Evolutionary conservation across 2,888 invertebrate species (phyloP).

Genomic region (Zelleria hepariella): DNA sequence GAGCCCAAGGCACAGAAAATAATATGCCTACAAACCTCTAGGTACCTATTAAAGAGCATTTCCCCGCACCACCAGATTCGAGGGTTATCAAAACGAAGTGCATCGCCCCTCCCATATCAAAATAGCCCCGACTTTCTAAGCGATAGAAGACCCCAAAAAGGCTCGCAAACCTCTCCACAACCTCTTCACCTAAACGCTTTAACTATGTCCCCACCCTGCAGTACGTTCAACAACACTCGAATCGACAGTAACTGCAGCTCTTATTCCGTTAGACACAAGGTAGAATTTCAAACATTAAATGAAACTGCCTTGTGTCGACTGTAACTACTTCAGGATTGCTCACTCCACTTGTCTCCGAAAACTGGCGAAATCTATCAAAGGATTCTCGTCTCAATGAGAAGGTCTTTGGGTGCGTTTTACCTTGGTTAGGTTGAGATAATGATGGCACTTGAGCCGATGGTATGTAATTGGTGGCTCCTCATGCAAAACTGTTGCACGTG

Average conservation of each 20-base stretch:
- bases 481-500: conserved; percentile 68
- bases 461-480: conserved; percentile 67
- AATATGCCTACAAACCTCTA: background rate
- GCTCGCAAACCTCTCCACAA: conserved; percentile 48
- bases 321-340: conserved; percentile 54
- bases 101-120: conserved; percentile 57
- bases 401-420: conserved; percentile 36
- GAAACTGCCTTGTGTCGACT: background rate
- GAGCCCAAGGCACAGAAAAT: too few relatives aligned
- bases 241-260: background rate
- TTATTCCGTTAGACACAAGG: background rate
- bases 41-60: conserved; percentile 17
- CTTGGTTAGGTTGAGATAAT: conserved; percentile 51
- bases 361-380: conserved; percentile 50
- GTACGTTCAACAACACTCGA: background rate
- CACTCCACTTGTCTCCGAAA: conserved; percentile 71
- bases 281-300: background rate
- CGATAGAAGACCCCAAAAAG: conserved; percentile 67
- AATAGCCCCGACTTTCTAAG: conserved; percentile 38
- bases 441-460: conserved; percentile 66
- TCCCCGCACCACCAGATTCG: conserved; percentile 16
- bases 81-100: conserved; percentile 51
- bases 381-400: conserved; percentile 44
- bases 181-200: conserved; percentile 69
- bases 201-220: conserved; percentile 62